Conservation (phyloP, 2,888 invertebrate genomes). For the Brachyptera putata region DNA sequence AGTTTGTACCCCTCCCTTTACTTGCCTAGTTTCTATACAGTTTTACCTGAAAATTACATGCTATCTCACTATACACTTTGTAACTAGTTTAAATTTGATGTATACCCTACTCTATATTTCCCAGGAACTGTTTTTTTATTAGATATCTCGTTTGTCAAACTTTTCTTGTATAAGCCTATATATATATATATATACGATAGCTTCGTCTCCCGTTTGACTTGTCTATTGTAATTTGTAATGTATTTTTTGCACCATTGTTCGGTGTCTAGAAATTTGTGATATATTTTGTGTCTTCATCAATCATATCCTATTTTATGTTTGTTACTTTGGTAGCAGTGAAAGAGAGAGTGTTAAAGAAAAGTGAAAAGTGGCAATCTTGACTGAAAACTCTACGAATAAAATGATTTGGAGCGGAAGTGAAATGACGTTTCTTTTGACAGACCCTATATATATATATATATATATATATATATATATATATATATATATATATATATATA, state of each 20-base stretch:
- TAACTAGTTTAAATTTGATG: too few relatives aligned
- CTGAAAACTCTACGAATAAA: conserved; percentile 3
- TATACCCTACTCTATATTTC: too few relatives aligned
- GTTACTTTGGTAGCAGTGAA: background rate
- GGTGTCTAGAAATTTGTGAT: background rate
- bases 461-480: too few relatives aligned
- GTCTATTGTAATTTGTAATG: background rate
- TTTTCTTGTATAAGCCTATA: background rate
- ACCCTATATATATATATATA: too few relatives aligned
- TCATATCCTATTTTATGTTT: background rate
- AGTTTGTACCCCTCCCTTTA: too few relatives aligned
- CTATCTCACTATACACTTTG: too few relatives aligned
- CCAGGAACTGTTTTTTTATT: too few relatives aligned
- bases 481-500: too few relatives aligned
- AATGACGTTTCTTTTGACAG: background rate
- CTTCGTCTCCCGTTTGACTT: too few relatives aligned
- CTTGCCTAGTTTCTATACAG: too few relatives aligned
- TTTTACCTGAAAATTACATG: too few relatives aligned
- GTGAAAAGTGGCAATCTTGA: conserved; percentile 12
- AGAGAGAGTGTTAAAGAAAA: conserved; percentile 1
- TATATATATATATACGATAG: too few relatives aligned
- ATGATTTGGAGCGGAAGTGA: conserved; percentile 11
- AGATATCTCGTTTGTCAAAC: conserved; percentile 2
- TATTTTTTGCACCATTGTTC: conserved; percentile 2
- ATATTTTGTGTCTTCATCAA: conserved; percentile 15